Conservation (phyloP, 2,797 vertebrate species). For the Periparus ater region DNA sequence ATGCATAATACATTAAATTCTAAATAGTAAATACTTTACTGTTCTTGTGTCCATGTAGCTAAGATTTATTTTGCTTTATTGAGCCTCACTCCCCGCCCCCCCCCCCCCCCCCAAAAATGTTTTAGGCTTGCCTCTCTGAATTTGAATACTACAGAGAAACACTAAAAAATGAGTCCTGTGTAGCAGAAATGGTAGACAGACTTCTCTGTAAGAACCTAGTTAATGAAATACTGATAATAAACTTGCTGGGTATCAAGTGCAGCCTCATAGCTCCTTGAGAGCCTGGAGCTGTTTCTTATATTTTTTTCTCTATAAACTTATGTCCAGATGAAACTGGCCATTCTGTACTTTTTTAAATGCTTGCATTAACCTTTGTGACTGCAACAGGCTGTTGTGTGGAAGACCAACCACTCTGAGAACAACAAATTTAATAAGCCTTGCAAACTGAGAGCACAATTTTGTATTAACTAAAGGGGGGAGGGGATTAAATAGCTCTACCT, state of each 20-base stretch:
- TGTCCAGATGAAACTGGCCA: constrained; percentile 11
- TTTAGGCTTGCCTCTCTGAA: neutral
- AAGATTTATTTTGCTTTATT: neutral
- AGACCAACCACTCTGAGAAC: neutral
- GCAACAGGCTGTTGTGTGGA: neutral
- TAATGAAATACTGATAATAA: constrained; percentile 46
- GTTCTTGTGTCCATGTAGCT: neutral
- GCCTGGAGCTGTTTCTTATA: constrained; percentile 14
- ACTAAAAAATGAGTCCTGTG: neutral
- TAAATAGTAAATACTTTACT: neutral
- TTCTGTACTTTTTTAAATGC: neutral
- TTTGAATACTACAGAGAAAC: neutral
- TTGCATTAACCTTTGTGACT: constrained; percentile 4
- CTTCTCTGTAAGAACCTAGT: constrained; percentile 31
- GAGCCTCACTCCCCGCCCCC: neutral
- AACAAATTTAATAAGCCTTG: constrained; percentile 22
- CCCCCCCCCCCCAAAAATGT: fast-evolving
- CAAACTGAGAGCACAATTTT: neutral
- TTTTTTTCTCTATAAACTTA: neutral
- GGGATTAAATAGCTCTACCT: neutral
- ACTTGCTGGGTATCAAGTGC: neutral
- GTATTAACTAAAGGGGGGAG: neutral
- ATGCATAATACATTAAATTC: too few species aligned
- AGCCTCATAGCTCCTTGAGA: neutral
- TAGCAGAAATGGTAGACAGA: neutral